Percentiles rank a stretch among this genome's conserved stretches.
Conservation (phyloP, 2,888 invertebrate species). For the Macroteleia sp. region DNA sequence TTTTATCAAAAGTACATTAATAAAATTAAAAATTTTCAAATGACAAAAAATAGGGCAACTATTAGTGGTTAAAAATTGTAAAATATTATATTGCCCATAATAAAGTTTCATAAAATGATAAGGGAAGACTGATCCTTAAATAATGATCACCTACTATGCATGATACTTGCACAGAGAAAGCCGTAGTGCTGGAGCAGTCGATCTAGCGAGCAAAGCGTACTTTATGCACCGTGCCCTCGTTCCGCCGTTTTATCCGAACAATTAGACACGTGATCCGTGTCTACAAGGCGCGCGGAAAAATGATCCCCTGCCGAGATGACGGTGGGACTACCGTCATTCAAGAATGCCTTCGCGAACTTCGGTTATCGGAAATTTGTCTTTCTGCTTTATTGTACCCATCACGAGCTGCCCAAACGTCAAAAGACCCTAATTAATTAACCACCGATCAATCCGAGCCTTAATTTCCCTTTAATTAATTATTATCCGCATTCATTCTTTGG, state of each 20-base stretch:
- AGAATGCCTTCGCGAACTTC: no score
- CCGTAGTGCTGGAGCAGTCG: slow-evolving; percentile 69
- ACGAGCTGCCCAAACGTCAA: not conserved
- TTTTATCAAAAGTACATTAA: no score
- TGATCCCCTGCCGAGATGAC: no score
- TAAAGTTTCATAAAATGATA: no score
- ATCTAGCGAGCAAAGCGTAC: slow-evolving; percentile 74
- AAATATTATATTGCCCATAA: no score
- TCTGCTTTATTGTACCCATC: no score
- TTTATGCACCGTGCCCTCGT: slow-evolving; percentile 75
- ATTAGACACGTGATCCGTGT: slow-evolving; percentile 73
- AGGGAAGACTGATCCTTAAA: slow-evolving; percentile 20
- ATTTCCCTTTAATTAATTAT: not conserved
- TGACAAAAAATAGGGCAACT: no score
- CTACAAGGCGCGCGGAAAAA: slow-evolving; percentile 60
- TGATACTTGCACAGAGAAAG: slow-evolving; percentile 73
- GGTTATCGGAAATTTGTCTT: no score
- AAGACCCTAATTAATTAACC: slow-evolving; percentile 19
- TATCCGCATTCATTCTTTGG: not conserved
- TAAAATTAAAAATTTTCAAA: no score
- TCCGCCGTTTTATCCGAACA: slow-evolving; percentile 75
- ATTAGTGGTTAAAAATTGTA: not conserved
- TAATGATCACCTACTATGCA: slow-evolving; percentile 72
- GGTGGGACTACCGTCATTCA: no score
- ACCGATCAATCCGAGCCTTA: slow-evolving; percentile 3